phyloP scores from a whole-genome alignment of 2,113 vertebrate species.

The Odontesthes bonariensis region DNA sequence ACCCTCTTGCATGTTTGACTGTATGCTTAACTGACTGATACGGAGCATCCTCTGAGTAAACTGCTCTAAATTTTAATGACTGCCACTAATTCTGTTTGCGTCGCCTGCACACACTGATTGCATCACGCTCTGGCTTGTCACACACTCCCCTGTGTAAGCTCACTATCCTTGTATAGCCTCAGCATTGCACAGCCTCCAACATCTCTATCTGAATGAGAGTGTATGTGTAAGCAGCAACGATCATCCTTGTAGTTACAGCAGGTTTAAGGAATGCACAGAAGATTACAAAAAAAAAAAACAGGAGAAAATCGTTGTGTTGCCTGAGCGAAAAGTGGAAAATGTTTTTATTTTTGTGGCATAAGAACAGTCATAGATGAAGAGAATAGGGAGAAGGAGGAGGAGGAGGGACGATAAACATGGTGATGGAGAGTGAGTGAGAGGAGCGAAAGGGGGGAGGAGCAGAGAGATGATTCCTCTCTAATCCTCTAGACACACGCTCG shows the following conservation, averaged over 20 bases:
- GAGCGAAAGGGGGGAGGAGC: slow-evolving; percentile 74
- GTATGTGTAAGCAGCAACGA: slow-evolving; percentile 15
- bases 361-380: slow-evolving; percentile 35
- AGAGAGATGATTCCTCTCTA: slow-evolving; percentile 80
- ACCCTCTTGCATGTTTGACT: slow-evolving; percentile 1
- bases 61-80: slow-evolving; percentile 44
- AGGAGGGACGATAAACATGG: slow-evolving; percentile 61
- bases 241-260: slow-evolving; percentile 6
- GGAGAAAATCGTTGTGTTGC: slow-evolving; percentile 9
- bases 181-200: slow-evolving; percentile 24
- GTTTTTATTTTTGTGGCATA: slow-evolving; percentile 31
- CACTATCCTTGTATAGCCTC: slow-evolving; percentile 50
- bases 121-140: slow-evolving; percentile 29
- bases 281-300: slow-evolving; percentile 14
- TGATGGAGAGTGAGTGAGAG: slow-evolving; percentile 72
- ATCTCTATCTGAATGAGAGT: slow-evolving; percentile 1
- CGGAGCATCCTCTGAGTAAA: slow-evolving; percentile 30
- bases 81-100: slow-evolving; percentile 45
- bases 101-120: slow-evolving; percentile 4
- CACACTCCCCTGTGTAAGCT: slow-evolving; percentile 25
- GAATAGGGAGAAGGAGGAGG: slow-evolving; percentile 18
- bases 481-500: slow-evolving; percentile 82
- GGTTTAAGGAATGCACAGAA: slow-evolving; percentile 2
- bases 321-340: slow-evolving; percentile 22
- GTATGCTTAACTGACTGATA: background rate